Base-by-base conservation (phyloP, 2,113 vertebrate species). In the Thomomys bottae region DNA sequence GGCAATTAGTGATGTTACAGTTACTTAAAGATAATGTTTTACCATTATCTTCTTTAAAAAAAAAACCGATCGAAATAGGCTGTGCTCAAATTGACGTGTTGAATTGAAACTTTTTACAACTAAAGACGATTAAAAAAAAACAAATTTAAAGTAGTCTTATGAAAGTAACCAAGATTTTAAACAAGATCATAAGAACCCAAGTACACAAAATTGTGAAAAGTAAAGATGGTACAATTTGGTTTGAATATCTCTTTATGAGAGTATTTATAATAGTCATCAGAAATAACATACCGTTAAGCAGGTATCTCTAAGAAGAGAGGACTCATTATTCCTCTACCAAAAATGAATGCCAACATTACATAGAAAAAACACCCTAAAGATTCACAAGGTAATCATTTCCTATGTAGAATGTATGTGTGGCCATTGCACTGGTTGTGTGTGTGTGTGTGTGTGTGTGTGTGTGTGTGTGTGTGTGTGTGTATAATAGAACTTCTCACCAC, bases 401-500 rank as follows among this genome's bases (percentile, higher is more conserved):
- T 76, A 57, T 17, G 18, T 14, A 54, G 49, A 54, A 54, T 4
- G 15, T 54, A 81, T 67, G 24, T 63, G 20, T 75, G 38, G 30
- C 23, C 28, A 83, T 45, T 45, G 45, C 45, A 45, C 11, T 45
- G 45, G 45, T 45, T 45, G 6, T n/a, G n/a, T n/a, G n/a, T n/a
- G n/a, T n/a, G n/a, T n/a, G n/a, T n/a, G 6, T 45, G 6, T 45
- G 45, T 45, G 45, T 45, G 45, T 45, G 45, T 45, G 45, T 45
- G 45, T 45, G 45, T 45, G 2, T 40, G 8, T 61, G 8, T 73
- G 9, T 54, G 7, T 63, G 10, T 36, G 26, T 32, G 30, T 18
- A 24, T 59, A 21, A 10, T 15, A 59, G 57, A 36, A 5, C 38
- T 3, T 94, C 21, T 90, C 83, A 95, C 79, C 92, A 93, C 85